Conservation (phyloP, 2,888 invertebrate genomes). For the Catocala sponsa region DNA sequence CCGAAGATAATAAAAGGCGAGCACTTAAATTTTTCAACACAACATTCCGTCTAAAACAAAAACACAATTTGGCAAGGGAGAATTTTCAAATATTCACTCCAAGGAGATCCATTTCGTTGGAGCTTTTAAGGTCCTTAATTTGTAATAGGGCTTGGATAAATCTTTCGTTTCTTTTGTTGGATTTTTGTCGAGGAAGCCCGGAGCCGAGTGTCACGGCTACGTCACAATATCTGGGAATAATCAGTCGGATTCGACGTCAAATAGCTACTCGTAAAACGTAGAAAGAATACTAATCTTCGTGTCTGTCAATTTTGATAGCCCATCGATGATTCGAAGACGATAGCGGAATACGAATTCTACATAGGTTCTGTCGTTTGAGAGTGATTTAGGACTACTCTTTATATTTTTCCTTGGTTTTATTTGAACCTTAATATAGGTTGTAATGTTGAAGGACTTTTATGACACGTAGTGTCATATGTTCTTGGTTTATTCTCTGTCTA, state of each 20-base stretch:
- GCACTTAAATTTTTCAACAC: conserved; percentile 13
- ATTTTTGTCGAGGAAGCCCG: conserved; percentile 22
- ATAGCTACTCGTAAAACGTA: conserved; percentile 52
- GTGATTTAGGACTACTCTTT: conserved; percentile 35
- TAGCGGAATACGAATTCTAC: conserved; percentile 39
- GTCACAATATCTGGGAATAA: conserved; percentile 50
- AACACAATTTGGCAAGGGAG: conserved; percentile 16
- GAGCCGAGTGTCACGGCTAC: conserved; percentile 22
- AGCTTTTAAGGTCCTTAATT: conserved; percentile 49
- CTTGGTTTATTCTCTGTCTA: too few relatives aligned
- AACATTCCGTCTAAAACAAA: conserved; percentile 11
- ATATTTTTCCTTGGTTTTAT: conserved; percentile 29
- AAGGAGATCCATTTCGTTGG: conserved; percentile 12
- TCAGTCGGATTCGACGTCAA: conserved; percentile 50
- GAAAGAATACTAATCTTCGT: conserved; percentile 52
- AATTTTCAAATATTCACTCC: conserved; percentile 15
- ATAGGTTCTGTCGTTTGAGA: conserved; percentile 40
- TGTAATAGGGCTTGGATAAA: conserved; percentile 40
- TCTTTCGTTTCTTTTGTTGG: conserved; percentile 33
- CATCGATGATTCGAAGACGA: conserved; percentile 48
- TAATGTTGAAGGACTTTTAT: conserved; percentile 7
- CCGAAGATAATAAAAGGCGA: conserved; percentile 8
- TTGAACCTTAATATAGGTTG: conserved; percentile 27
- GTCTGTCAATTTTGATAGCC: conserved; percentile 53
- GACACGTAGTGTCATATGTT: too few relatives aligned